Evolutionary conservation across 2,888 invertebrate species (phyloP).

Genomic region (Dastarcus helophoroides): DNA sequence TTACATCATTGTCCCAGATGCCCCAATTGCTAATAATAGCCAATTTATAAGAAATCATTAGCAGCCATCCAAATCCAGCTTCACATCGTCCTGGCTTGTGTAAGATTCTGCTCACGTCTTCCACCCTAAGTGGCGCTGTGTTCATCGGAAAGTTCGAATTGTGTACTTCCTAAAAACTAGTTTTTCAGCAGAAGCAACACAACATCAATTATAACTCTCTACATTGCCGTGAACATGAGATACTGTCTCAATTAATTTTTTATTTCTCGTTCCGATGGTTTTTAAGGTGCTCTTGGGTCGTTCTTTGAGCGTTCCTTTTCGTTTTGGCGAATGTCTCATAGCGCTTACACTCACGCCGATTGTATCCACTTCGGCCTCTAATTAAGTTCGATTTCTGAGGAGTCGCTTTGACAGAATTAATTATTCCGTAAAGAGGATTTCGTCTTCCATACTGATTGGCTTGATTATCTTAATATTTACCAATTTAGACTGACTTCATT

Average conservation of each 20-base stretch:
- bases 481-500: no score
- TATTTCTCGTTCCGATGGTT: neutral
- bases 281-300: slow-evolving; percentile 1
- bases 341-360: neutral
- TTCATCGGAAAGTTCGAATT: neutral
- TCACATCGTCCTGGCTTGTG: slow-evolving; percentile 1
- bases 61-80: neutral
- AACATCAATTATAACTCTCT: neutral
- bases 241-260: slow-evolving; percentile 4
- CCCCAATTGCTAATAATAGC: no score
- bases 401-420: no score
- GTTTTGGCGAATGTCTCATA: neutral
- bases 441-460: no score
- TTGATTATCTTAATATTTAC: no score
- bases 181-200: slow-evolving; percentile 2
- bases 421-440: no score
- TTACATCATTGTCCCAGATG: no score
- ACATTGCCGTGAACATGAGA: neutral
- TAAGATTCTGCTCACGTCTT: slow-evolving; percentile 1
- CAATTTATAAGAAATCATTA: no score
- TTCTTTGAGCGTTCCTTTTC: neutral
- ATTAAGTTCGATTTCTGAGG: slow-evolving; percentile 25
- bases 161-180: neutral
- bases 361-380: slow-evolving; percentile 9
- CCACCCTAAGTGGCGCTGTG: neutral